Conservation (phyloP, 2,113 vertebrate genomes). For the Centropristis striata region DNA sequence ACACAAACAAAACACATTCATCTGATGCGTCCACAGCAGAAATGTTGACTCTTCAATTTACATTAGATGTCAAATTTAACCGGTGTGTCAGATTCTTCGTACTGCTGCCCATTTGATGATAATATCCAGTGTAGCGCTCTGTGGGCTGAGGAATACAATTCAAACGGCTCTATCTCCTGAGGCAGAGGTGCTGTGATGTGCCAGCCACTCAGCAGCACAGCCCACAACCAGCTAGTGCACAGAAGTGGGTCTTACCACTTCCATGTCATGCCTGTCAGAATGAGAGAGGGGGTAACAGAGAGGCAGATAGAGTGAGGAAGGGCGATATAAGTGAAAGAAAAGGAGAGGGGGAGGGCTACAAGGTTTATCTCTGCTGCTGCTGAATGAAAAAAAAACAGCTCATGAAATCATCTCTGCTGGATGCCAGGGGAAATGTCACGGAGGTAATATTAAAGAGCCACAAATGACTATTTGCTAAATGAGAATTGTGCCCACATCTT, state of each 20-base stretch:
- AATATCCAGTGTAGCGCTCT: slow-evolving; percentile 55
- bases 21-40: slow-evolving; percentile 25
- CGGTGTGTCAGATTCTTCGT: slow-evolving; percentile 40
- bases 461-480: slow-evolving; percentile 54
- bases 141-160: slow-evolving; percentile 63
- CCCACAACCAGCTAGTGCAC: slow-evolving; percentile 56
- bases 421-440: slow-evolving; percentile 58
- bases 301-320: slow-evolving; percentile 53
- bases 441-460: slow-evolving; percentile 53
- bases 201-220: slow-evolving; percentile 67
- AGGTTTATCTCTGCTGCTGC: slow-evolving; percentile 44
- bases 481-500: slow-evolving; percentile 47
- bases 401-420: slow-evolving; percentile 63
- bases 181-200: slow-evolving; percentile 72
- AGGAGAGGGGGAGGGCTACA: slow-evolving; percentile 10
- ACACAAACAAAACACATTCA: slow-evolving; percentile 37
- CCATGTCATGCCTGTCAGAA: slow-evolving; percentile 70
- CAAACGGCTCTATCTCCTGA: slow-evolving; percentile 72
- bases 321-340: slow-evolving; percentile 49
- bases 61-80: slow-evolving; percentile 51
- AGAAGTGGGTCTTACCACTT: slow-evolving; percentile 65
- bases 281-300: slow-evolving; percentile 56
- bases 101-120: slow-evolving; percentile 63
- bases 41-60: slow-evolving; percentile 62
- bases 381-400: slow-evolving; percentile 37